Evolutionary conservation across 1,140 invertebrate species (phyloP), one percentile per base, ranked within the genome.

Genomic region (Neodiprion fabricii): DNA sequence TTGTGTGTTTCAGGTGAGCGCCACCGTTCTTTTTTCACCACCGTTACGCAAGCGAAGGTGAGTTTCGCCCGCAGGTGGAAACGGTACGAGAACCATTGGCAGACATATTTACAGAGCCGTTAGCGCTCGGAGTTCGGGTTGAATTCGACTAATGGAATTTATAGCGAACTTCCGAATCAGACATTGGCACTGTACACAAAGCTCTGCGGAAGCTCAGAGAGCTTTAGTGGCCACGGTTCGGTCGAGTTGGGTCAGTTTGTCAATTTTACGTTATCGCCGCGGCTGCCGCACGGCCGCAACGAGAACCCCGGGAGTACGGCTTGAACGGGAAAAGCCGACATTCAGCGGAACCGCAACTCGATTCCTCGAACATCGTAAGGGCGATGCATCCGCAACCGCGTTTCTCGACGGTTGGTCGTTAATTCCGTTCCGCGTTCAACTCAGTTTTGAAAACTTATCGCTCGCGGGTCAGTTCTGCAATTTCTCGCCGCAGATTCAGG

Each of bases 161-260:
- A 61, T 61, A 11, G 53, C 11, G 9, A 17, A 12, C 5, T 61
- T 61, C n/a, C 53, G 53, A 61, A 61, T 61, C 53, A 61, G 53
- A 61, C 53, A 61, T 61, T 14, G 53, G 53, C 53, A 61, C 53
- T 17, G 53, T 61, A 12, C 11, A 9, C 53, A 12, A 61, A 61
- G 11, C 53, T 1, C 53, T 9, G 7, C n/a, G 11, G 53, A 14
- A 61, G 53, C n/a, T 61, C 53, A 17, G 53, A 40, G 28, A 40
- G 28, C 28, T 40, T 40, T 40, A 40, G 28, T 40, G 28, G 53
- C 53, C n/a, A 17, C 53, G n/a, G 53, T 61, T 61, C 11, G 53
- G 53, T 61, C 53, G 53, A 61, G 53, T 61, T 61, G n/a, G 53
- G 53, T 61, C 53, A 17, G n/a, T 17, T 61, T 61, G 53, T 61